Conservation (phyloP, 2,888 invertebrate genomes). For the Sesia apiformis region DNA sequence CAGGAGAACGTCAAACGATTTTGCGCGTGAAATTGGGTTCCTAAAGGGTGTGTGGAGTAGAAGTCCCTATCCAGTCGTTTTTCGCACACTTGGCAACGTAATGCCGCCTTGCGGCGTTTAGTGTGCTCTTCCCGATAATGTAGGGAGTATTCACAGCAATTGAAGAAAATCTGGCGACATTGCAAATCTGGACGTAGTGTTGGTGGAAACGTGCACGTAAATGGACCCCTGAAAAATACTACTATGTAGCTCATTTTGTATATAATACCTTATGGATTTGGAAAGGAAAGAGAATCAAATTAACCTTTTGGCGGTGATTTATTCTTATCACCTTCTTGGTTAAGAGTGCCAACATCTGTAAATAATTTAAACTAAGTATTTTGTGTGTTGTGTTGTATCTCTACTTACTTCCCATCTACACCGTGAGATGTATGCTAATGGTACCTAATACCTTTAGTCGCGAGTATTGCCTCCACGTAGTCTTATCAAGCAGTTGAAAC, state of each 20-base stretch:
- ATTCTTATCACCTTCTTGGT: too few species aligned
- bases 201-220: conserved; percentile 57
- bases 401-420: too few species aligned
- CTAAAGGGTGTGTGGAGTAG: conserved; percentile 16
- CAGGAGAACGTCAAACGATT: conserved; percentile 38
- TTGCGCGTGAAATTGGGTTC: conserved; percentile 22
- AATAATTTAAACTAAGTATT: not conserved
- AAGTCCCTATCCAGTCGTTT: conserved; percentile 51
- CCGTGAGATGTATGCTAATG: too few species aligned
- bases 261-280: not conserved
- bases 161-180: conserved; percentile 59
- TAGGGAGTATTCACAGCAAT: conserved; percentile 64
- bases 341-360: not conserved
- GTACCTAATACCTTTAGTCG: too few species aligned
- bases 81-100: conserved; percentile 67
- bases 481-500: too few species aligned
- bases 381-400: not conserved
- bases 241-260: not conserved
- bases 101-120: conserved; percentile 56
- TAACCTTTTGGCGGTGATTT: not conserved
- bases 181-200: conserved; percentile 45
- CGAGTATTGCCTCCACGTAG: too few species aligned
- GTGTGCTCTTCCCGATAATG: conserved; percentile 66
- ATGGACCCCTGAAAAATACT: conserved; percentile 44
- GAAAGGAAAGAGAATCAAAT: not conserved